Conservation (phyloP, 1,140 invertebrate species). For the Drosophila nebulosa region DNA sequence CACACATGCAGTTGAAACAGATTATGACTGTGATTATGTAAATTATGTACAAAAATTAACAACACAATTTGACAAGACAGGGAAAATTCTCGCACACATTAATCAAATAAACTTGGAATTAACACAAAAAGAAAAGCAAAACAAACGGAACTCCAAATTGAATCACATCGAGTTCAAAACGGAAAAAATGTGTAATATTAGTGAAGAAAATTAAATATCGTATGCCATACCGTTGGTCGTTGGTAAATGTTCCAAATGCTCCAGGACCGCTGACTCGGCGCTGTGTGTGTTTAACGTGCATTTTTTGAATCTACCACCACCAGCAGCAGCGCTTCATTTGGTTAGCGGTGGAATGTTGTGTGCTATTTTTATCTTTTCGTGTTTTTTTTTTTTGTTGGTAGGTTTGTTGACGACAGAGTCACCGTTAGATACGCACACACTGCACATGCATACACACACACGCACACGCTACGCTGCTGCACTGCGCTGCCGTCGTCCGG, state of each 20-base stretch:
- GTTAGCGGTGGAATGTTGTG: constrained; percentile 24
- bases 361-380: not conserved
- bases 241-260: constrained; percentile 80
- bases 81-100: constrained; percentile 10
- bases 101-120: constrained; percentile 12
- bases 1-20: not conserved
- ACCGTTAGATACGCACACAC: not conserved
- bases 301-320: constrained; percentile 55
- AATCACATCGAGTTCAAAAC: constrained; percentile 34
- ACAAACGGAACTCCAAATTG: constrained; percentile 24
- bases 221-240: constrained; percentile 76
- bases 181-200: not conserved
- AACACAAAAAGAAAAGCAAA: constrained; percentile 3
- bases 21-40: not conserved
- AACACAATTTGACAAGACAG: not conserved
- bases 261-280: constrained; percentile 80
- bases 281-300: constrained; percentile 81
- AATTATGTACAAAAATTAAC: not conserved
- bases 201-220: not conserved
- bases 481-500: not conserved
- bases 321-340: constrained; percentile 40
- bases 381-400: not conserved
- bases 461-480: not conserved
- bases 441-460: not conserved
- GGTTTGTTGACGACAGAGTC: not conserved